A percentile compares a stretch with the other conserved stretches of the same genome.
Evolutionary conservation across 2,888 invertebrate genomes (phyloP).

Genomic region (Lamellibrachia satsuma): DNA sequence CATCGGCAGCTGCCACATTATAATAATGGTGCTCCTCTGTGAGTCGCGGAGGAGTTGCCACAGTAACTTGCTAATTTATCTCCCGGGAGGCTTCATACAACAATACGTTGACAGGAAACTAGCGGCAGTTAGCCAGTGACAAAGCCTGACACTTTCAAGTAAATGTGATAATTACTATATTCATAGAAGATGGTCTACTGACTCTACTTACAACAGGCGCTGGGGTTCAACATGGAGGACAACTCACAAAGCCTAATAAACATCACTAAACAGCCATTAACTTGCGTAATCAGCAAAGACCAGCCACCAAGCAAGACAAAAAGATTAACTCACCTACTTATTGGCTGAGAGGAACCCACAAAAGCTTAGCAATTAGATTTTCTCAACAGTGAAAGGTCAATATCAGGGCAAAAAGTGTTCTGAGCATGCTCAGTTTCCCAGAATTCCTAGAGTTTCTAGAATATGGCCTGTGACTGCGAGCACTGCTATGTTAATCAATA

Average conservation of each 20-base stretch:
- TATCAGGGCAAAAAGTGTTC: constrained; percentile 13
- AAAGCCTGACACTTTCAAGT: not conserved
- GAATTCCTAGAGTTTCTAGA: constrained; percentile 13
- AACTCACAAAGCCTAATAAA: constrained; percentile 3
- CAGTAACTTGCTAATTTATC: not conserved
- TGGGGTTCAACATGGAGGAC: not conserved
- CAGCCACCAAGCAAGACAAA: not conserved
- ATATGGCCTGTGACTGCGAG: not conserved
- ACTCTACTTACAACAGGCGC: not conserved
- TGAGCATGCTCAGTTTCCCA: constrained; percentile 13
- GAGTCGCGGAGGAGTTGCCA: not conserved
- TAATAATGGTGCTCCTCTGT: constrained; percentile 17
- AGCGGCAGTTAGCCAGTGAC: not conserved
- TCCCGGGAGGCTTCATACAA: not conserved
- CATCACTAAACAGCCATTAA: constrained; percentile 3
- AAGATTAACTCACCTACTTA: not conserved
- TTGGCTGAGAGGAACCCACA: not conserved
- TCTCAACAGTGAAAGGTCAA: not conserved
- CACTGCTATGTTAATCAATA: constrained; percentile 3
- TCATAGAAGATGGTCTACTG: not conserved
- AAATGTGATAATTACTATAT: not conserved
- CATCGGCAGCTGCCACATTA: not conserved
- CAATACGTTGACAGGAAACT: not conserved
- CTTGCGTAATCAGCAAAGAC: not conserved
- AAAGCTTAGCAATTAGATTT: constrained; percentile 1